Evolutionary conservation across 2,888 invertebrate genomes (phyloP).

Genomic region (Synanthedon formicaeformis): DNA sequence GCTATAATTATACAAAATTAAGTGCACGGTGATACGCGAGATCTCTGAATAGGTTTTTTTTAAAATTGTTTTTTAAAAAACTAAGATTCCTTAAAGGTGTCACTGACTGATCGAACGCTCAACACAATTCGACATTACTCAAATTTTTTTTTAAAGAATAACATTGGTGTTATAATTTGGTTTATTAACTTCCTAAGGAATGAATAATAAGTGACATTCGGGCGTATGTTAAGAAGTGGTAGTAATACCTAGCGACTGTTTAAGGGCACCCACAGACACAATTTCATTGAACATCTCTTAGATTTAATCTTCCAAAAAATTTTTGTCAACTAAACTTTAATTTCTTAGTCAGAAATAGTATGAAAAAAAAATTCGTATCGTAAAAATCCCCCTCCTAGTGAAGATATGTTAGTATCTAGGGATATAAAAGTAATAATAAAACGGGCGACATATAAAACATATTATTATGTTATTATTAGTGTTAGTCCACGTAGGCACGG

Average conservation of each 20-base stretch:
- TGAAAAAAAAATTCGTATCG: too few species aligned
- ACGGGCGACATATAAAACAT: too few species aligned
- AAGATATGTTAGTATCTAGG: too few species aligned
- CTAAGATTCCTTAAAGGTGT: slow-evolving; percentile 5
- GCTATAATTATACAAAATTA: slow-evolving; percentile 43
- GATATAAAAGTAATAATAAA: too few species aligned
- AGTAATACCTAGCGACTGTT: slow-evolving; percentile 34
- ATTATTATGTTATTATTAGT: too few species aligned
- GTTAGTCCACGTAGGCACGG: too few species aligned
- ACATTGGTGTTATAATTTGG: slow-evolving; percentile 13
- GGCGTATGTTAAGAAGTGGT: slow-evolving; percentile 54
- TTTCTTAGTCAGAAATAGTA: too few species aligned
- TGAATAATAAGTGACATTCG: slow-evolving; percentile 30
- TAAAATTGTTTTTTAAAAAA: neutral
- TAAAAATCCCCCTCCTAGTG: too few species aligned
- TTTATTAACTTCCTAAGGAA: slow-evolving; percentile 13
- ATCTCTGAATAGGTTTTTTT: slow-evolving; percentile 9
- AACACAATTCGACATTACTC: slow-evolving; percentile 1
- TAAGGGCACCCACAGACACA: neutral
- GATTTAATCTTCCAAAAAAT: too few species aligned
- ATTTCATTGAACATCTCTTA: too few species aligned
- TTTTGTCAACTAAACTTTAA: too few species aligned
- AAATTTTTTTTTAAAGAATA: neutral
- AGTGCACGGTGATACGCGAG: slow-evolving; percentile 57
- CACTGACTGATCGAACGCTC: slow-evolving; percentile 1